Evolutionary conservation across 2,888 invertebrate species (phyloP), one percentile per base, ranked within the genome.

Genomic region (Melanostoma mellinum): DNA sequence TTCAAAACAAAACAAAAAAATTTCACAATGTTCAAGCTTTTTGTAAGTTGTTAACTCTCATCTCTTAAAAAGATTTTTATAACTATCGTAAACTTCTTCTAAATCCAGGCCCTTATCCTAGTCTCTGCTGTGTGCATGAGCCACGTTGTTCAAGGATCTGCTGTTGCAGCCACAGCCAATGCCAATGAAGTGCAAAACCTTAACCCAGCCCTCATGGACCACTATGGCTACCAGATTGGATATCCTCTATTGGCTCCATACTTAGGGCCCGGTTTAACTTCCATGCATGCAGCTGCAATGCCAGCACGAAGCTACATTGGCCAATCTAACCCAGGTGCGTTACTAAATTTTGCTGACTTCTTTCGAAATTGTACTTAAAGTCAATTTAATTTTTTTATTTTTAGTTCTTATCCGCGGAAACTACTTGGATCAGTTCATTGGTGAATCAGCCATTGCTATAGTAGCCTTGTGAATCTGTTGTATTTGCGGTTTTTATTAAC

Each of bases 241-340:
- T 56, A 55, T 4, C 90, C 90, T 44, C 86, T 90, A 10, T 85
- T 90, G 84, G 86, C 81, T 52, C 87, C 86, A 58, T 69, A 87
- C 2, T 87, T 87, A 38, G 90, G 90, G 3, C 86, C 87, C n/a
- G n/a, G n/a, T 4, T 78, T 89, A 86, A 88, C 89, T 63, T 74
- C 65, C 30, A 86, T 90, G 33, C 88, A 88, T 61, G 88, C 88
- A n/a, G 90, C 90, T 60, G 85, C 89, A 5, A 74, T 90, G 85
- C 89, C 89, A 30, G 87, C 90, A 65, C 90, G 90, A 32, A 88
- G 88, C 55, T 89, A 88, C 78, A 88, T 90, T 50, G 90, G 88
- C 40, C 85, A 88, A 71, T 88, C 89, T 69, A 89, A 90, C 86
- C 88, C 90, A 86, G 88, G 90, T 90, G 56, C 79, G 90, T 89